Conservation (phyloP, 2,888 invertebrate species). For the Leucoma salicis region DNA sequence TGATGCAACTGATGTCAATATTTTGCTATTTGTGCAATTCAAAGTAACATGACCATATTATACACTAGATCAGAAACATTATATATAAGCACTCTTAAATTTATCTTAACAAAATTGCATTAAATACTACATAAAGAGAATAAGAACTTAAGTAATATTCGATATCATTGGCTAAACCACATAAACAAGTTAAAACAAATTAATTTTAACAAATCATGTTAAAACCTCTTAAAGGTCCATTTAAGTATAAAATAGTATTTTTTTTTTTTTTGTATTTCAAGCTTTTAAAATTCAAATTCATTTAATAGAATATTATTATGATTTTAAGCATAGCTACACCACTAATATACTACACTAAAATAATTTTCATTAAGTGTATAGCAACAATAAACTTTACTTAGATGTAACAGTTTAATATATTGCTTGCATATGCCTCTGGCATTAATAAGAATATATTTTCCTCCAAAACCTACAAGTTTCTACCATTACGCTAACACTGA, state of each 20-base stretch:
- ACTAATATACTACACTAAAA: conserved; percentile 20
- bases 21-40: conserved; percentile 28
- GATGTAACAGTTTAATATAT: conserved; percentile 31
- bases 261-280: background rate
- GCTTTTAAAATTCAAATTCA: background rate
- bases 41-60: conserved; percentile 7
- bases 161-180: conserved; percentile 10
- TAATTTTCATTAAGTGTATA: conserved; percentile 17
- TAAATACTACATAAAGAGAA: conserved; percentile 22
- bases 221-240: background rate
- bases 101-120: conserved; percentile 27
- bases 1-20: background rate
- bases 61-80: conserved; percentile 19
- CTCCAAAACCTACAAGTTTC: conserved; percentile 54
- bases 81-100: conserved; percentile 32
- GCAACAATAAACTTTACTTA: conserved; percentile 26
- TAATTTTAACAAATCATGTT: background rate
- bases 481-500: conserved; percentile 62
- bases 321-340: conserved; percentile 13
- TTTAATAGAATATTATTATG: background rate
- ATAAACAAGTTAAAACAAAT: background rate
- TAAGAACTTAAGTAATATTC: conserved; percentile 20
- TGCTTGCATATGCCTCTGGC: conserved; percentile 37
- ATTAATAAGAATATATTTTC: conserved; percentile 43
- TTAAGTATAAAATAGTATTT: background rate